Evolutionary conservation across 2,113 vertebrate genomes (phyloP).

Genomic region (Atlantisia rogersi): DNA sequence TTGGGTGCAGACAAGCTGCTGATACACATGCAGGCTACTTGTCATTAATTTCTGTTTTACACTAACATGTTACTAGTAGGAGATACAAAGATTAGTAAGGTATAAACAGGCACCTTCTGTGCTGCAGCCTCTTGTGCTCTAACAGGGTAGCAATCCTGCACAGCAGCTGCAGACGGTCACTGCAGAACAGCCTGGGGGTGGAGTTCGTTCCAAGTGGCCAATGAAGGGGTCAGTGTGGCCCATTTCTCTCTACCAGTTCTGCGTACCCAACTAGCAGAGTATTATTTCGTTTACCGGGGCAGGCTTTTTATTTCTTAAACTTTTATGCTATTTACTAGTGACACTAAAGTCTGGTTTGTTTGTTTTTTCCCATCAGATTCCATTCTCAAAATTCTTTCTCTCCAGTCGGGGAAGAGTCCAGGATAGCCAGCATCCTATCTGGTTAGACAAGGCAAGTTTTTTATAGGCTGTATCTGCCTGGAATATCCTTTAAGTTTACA

Average conservation of each 20-base stretch:
- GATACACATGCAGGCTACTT: accelerated
- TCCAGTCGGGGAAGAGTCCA: slow-evolving; percentile 88
- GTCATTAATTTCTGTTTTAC: background rate
- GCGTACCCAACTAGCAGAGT: background rate
- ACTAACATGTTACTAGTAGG: background rate
- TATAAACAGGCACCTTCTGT: background rate
- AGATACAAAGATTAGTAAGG: accelerated
- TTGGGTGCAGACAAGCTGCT: background rate
- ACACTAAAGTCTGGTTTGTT: background rate
- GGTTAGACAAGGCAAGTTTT: slow-evolving; percentile 87
- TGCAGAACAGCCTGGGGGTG: background rate
- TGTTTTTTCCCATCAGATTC: slow-evolving; percentile 80
- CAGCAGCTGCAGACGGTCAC: accelerated
- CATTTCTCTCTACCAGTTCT: background rate
- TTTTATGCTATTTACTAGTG: background rate
- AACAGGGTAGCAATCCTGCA: background rate
- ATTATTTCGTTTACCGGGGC: background rate
- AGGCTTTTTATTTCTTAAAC: background rate
- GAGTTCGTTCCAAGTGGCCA: background rate
- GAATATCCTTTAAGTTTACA: background rate
- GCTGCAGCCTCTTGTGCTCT: background rate
- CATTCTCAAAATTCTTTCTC: slow-evolving; percentile 97
- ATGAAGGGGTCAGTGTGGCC: background rate
- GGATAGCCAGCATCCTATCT: slow-evolving; percentile 83
- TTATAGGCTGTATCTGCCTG: background rate